Evolutionary conservation across 2,888 invertebrate genomes (phyloP).

Genomic region (Hofmannophila pseudospretella): DNA sequence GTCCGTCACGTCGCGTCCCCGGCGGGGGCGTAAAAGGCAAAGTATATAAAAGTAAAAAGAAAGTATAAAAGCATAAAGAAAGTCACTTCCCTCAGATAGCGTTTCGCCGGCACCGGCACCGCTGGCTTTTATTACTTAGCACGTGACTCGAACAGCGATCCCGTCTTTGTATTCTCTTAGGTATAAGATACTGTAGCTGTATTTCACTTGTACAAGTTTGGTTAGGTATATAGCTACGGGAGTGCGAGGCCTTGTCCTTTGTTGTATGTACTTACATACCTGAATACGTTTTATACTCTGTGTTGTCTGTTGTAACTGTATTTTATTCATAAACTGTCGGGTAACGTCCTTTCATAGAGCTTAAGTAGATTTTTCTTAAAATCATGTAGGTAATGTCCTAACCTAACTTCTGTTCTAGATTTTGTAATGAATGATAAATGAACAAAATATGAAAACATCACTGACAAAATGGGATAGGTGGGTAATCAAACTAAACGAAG

Average conservation of each 20-base stretch:
- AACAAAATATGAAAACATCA: no score
- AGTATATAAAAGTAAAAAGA: slow-evolving; percentile 57
- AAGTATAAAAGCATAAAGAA: slow-evolving; percentile 54
- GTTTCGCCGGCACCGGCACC: slow-evolving; percentile 38
- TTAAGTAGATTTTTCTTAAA: no score
- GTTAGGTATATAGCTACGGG: not conserved
- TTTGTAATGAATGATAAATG: no score
- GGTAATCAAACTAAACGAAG: no score
- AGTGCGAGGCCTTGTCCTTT: slow-evolving; percentile 1
- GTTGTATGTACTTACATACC: no score
- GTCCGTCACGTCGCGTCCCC: slow-evolving; percentile 47
- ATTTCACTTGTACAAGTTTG: slow-evolving; percentile 14
- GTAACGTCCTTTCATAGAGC: no score
- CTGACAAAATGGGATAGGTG: no score
- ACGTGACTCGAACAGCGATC: slow-evolving; percentile 59
- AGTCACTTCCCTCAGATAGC: slow-evolving; percentile 58
- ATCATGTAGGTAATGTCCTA: no score
- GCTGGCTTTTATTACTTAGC: slow-evolving; percentile 57
- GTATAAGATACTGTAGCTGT: slow-evolving; percentile 26
- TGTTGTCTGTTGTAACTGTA: no score
- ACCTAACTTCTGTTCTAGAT: no score
- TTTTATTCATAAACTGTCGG: no score
- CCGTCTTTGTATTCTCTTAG: slow-evolving; percentile 43
- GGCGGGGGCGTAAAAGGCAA: slow-evolving; percentile 52
- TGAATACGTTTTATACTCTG: no score